These are phyloP conservation scores for Cephalotes varians DNA, from an alignment of 2,888 invertebrate genomes.

Conservation along the genomic window DNA sequence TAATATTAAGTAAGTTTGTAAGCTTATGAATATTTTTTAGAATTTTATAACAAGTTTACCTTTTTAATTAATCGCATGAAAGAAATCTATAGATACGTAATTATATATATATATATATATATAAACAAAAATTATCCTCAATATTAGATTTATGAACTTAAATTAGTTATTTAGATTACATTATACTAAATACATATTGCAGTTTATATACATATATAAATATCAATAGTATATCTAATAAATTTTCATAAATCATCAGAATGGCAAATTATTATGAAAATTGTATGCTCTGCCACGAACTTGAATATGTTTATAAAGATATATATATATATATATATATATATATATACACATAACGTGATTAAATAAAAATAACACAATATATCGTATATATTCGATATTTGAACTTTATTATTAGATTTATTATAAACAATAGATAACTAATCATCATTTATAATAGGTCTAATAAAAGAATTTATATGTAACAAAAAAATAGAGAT, in stretches of 20 bases:
- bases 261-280: not conserved
- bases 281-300: not conserved
- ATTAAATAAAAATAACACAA: not conserved
- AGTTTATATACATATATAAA: conserved; percentile 1
- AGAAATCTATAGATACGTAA: not conserved
- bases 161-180: not conserved
- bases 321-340: no score
- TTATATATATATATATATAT: not conserved
- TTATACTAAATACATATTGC: not conserved
- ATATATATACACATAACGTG: not conserved
- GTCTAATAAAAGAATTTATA: not conserved
- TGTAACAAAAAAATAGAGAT: not conserved
- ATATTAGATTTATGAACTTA: not conserved
- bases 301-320: not conserved
- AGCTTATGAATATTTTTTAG: not conserved
- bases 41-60: not conserved
- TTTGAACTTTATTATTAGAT: not conserved
- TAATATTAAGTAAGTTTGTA: not conserved
- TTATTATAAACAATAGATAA: not conserved
- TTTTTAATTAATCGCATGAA: not conserved
- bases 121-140: not conserved
- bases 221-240: not conserved
- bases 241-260: conserved; percentile 16
- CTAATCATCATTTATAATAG: not conserved
- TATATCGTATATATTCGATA: not conserved